Percentiles rank a stretch among this genome's conserved stretches.
phyloP scores from a whole-genome alignment of 2,113 vertebrate species.

The Ceyx melanurus region DNA sequence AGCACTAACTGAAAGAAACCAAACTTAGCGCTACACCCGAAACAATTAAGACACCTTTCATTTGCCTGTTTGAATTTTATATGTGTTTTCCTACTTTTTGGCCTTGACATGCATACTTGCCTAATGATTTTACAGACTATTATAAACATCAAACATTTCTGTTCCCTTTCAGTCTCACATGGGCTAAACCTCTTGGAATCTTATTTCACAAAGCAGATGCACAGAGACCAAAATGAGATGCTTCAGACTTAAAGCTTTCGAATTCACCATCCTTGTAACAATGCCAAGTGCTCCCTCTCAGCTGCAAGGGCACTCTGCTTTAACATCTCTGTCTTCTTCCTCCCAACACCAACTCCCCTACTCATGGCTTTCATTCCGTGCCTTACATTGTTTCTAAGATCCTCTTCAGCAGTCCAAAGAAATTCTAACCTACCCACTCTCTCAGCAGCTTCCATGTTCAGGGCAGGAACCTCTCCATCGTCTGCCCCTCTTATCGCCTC shows the following conservation, averaged over 20 bases:
- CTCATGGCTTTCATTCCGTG: not conserved
- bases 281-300: not conserved
- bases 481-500: not conserved
- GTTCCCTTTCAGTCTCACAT: not conserved
- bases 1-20: not conserved
- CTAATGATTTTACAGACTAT: not conserved
- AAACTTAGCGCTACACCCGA: not conserved
- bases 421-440: not conserved
- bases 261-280: rapidly evolving
- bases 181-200: not conserved
- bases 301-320: not conserved
- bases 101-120: not conserved
- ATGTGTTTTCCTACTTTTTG: not conserved
- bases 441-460: not conserved
- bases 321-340: not conserved
- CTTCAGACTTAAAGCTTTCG: not conserved
- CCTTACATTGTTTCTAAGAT: not conserved
- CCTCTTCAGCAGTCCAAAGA: not conserved
- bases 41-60: not conserved
- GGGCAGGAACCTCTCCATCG: not conserved
- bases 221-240: not conserved
- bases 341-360: too few relatives aligned
- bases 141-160: not conserved
- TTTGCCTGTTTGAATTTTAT: not conserved
- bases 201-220: not conserved